A percentile compares a stretch with the other conserved stretches of the same genome.
These are phyloP conservation scores for Ptychoptera albimana DNA, from an alignment of 2,888 invertebrate genomes.

Conservation along the genomic window DNA sequence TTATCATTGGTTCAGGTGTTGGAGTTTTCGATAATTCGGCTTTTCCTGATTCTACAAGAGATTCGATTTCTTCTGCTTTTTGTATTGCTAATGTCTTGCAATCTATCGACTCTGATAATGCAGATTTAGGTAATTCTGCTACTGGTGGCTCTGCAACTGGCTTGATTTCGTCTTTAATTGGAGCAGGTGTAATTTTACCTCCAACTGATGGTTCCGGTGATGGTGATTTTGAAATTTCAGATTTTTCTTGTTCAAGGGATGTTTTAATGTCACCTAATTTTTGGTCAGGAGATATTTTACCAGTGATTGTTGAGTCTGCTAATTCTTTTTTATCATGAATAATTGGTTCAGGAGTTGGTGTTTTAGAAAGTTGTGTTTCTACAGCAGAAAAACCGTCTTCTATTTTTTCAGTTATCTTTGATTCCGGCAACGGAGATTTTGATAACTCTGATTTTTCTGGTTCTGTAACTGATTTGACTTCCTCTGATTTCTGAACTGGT, in stretches of 20 bases:
- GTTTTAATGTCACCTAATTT: background rate
- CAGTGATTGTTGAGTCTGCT: conserved; percentile 4
- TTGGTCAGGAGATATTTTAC: background rate
- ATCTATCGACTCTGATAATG: conserved; percentile 1
- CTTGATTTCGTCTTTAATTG: background rate
- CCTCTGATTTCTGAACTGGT: too few relatives aligned
- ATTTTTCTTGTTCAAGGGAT: background rate
- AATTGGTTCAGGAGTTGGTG: too few relatives aligned
- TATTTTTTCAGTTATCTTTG: too few relatives aligned
- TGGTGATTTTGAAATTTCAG: background rate
- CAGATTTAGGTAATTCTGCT: background rate
- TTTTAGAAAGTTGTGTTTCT: too few relatives aligned
- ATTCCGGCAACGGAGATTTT: too few relatives aligned
- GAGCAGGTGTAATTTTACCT: background rate
- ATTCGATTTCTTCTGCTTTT: conserved; percentile 11
- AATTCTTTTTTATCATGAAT: background rate
- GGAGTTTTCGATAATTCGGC: background rate
- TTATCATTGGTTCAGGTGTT: too few relatives aligned
- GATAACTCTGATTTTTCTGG: conserved; percentile 6
- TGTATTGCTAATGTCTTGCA: conserved; percentile 5
- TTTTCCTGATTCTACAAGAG: conserved; percentile 10
- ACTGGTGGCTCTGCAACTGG: background rate
- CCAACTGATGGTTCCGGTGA: background rate
- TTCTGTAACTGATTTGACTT: conserved; percentile 7
- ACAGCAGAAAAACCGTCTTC: too few relatives aligned